Evolutionary conservation across 2,797 vertebrate genomes (phyloP).

Genomic region (Amblyopsis hoosieri): DNA sequence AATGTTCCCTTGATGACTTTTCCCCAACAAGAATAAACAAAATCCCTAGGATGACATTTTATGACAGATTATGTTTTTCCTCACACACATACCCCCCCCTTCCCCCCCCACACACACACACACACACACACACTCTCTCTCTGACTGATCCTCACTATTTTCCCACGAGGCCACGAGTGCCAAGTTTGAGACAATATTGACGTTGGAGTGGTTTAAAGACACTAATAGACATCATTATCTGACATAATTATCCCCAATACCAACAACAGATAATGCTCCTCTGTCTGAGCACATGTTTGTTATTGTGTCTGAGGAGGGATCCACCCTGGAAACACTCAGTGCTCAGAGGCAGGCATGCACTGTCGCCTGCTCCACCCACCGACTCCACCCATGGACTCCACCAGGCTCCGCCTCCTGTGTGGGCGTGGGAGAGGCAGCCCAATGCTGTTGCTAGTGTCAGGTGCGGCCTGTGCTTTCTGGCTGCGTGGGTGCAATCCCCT

Average conservation of each 20-base stretch:
- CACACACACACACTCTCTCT: neutral
- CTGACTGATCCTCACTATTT: constrained; percentile 32
- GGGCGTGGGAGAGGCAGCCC: constrained; percentile 43
- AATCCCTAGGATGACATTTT: neutral
- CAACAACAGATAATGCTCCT: constrained; percentile 63
- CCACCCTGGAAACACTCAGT: constrained; percentile 53
- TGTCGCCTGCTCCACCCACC: constrained; percentile 17
- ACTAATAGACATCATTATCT: constrained; percentile 69
- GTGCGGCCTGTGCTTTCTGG: constrained; percentile 30
- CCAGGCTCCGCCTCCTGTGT: constrained; percentile 41
- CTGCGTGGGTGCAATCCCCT: constrained; percentile 17
- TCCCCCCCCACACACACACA: neutral
- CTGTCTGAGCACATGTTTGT: constrained; percentile 59
- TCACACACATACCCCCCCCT: neutral
- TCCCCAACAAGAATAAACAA: constrained; percentile 7
- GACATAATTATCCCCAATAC: constrained; percentile 65
- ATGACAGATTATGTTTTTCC: neutral
- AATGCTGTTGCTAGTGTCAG: constrained; percentile 37
- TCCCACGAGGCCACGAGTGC: constrained; percentile 40
- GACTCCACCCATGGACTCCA: too few relatives aligned
- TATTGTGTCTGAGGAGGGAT: constrained; percentile 55
- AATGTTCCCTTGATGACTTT: neutral
- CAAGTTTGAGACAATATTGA: constrained; percentile 69
- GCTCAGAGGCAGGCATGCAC: constrained; percentile 34
- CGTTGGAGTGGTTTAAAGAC: constrained; percentile 56